phyloP scores from a whole-genome alignment of 2,797 vertebrate species.

The Knipowitschia caucasica region DNA sequence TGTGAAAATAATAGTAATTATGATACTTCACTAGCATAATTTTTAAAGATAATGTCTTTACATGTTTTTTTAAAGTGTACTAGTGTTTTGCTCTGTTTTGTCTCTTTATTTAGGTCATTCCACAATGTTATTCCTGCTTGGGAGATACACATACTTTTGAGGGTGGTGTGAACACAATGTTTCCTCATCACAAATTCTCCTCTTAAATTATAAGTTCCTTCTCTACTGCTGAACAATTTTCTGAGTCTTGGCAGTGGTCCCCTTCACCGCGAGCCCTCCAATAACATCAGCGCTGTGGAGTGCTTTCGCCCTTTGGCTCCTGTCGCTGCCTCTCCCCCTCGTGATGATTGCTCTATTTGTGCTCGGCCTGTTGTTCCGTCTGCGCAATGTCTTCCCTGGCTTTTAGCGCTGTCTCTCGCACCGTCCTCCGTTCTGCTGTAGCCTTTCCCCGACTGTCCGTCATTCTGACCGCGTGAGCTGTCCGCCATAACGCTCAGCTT shows the following conservation, averaged over 20 bases:
- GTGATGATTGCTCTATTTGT: constrained; percentile 35
- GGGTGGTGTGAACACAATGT: too few species aligned
- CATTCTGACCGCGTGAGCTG: constrained; percentile 8
- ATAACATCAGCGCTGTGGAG: constrained; percentile 18
- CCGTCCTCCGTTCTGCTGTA: neutral
- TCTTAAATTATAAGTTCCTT: too few species aligned
- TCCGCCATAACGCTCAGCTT: constrained; percentile 12
- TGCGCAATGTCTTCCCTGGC: constrained; percentile 8
- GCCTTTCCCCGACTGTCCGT: constrained; percentile 1
- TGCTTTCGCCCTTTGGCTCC: constrained; percentile 35
- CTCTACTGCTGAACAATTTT: too few species aligned
- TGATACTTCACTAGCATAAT: too few species aligned
- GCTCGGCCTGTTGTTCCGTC: constrained; percentile 26
- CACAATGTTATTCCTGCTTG: too few species aligned
- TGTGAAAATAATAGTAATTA: too few species aligned
- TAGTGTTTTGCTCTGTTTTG: too few species aligned
- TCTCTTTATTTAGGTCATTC: too few species aligned
- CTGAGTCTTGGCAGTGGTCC: constrained; percentile 17
- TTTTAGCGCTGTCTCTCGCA: neutral
- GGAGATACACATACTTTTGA: too few species aligned
- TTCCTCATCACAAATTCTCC: too few species aligned
- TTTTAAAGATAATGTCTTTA: too few species aligned
- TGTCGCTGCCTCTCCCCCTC: constrained; percentile 7
- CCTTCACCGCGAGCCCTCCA: constrained; percentile 8
- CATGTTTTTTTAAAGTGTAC: too few species aligned